These are phyloP conservation scores for Procavia capensis DNA, from an alignment of 2,113 vertebrate genomes.

Conservation along the genomic window DNA sequence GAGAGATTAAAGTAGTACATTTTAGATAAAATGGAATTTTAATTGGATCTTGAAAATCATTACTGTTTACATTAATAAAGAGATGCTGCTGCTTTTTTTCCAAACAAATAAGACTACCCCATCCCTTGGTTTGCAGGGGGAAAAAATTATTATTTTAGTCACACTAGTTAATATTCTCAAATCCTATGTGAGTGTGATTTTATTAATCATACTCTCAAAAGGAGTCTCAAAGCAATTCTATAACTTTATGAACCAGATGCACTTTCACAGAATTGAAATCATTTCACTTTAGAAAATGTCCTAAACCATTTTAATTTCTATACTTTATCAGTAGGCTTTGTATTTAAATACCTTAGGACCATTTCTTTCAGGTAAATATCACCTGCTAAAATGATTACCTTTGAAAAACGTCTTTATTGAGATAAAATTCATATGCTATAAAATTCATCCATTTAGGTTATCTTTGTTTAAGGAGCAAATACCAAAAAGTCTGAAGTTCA, in stretches of 20 bases:
- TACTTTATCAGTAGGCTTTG: background rate
- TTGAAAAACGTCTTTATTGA: background rate
- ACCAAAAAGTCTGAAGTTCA: background rate
- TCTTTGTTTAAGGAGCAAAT: background rate
- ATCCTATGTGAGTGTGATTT: conserved; percentile 69
- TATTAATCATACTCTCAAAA: conserved; percentile 71
- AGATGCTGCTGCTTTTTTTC: background rate
- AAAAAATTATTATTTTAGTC: conserved; percentile 66
- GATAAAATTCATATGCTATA: background rate
- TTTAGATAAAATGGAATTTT: conserved; percentile 52
- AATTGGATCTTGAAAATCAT: conserved; percentile 48
- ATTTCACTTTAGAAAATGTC: conserved; percentile 46
- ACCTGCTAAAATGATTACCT: conserved; percentile 13
- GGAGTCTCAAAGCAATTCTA: conserved; percentile 66
- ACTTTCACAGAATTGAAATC: conserved; percentile 48
- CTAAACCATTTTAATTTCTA: background rate
- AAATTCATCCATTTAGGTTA: background rate
- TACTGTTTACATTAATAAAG: conserved; percentile 22
- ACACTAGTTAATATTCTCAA: conserved; percentile 72
- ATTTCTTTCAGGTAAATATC: conserved; percentile 38
- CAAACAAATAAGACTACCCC: conserved; percentile 55
- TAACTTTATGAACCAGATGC: conserved; percentile 67
- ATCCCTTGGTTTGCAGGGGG: background rate
- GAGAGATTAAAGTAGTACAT: background rate
- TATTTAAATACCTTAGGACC: conserved; percentile 27